phyloP scores from a whole-genome alignment of 2,797 vertebrate species.

The Phylloscopus collybita region DNA sequence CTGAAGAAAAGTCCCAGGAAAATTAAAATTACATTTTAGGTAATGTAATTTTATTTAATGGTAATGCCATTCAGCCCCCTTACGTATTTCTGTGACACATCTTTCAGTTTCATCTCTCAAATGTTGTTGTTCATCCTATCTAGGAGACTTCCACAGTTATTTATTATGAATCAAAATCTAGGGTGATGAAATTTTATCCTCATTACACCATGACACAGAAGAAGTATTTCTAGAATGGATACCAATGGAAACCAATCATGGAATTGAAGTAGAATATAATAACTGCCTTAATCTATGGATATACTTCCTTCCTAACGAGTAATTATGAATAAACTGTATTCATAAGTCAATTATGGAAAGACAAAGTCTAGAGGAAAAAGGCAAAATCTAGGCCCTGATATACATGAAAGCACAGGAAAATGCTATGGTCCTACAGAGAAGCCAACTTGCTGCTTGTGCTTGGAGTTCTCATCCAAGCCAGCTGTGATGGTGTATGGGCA shows the following conservation, averaged over 20 bases:
- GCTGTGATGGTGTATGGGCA: neutral
- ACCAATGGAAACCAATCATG: neutral
- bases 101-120: neutral
- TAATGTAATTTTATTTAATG: no score
- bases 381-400: neutral
- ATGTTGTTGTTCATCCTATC: neutral
- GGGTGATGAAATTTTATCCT: neutral
- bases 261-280: neutral
- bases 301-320: neutral
- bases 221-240: neutral
- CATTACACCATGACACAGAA: neutral
- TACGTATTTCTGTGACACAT: neutral
- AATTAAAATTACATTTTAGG: neutral
- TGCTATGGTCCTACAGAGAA: neutral
- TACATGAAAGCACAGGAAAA: neutral
- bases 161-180: neutral
- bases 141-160: neutral
- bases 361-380: neutral
- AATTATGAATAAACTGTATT: neutral
- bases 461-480: neutral
- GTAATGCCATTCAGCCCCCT: neutral
- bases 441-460: neutral
- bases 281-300: neutral
- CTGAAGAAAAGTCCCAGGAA: slow-evolving; percentile 72
- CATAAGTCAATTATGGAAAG: neutral